Evolutionary conservation across 2,797 vertebrate genomes (phyloP).

Genomic region (Rhinophrynus dorsalis): DNA sequence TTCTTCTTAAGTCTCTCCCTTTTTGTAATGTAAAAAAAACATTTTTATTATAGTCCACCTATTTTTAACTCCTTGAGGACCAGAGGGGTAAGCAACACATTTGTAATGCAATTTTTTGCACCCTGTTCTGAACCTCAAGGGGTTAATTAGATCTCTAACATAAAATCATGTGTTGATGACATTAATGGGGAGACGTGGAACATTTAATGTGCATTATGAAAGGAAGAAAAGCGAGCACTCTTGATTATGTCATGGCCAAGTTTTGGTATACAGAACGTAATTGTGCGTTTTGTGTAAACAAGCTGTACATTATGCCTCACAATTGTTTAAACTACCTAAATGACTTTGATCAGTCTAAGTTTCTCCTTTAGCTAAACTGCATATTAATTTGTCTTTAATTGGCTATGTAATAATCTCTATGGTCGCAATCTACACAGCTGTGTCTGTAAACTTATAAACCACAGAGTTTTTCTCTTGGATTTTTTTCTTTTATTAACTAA

Average conservation of each 20-base stretch:
- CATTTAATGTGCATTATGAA: background rate
- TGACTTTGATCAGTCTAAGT: slow-evolving; percentile 28
- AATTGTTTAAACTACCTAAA: slow-evolving; percentile 24
- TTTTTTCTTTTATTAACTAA: slow-evolving; percentile 9
- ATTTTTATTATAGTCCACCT: no score
- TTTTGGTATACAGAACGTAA: slow-evolving; percentile 39
- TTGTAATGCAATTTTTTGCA: no score
- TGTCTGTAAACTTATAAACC: slow-evolving; percentile 28
- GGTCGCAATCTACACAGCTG: slow-evolving; percentile 24
- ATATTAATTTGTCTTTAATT: slow-evolving; percentile 38
- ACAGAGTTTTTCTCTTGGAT: slow-evolving; percentile 26
- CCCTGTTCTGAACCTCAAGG: no score
- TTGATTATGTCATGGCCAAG: slow-evolving; percentile 15
- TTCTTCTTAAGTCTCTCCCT: no score
- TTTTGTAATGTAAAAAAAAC: no score
- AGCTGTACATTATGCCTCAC: slow-evolving; percentile 25
- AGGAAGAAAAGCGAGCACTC: background rate
- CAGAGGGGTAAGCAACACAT: no score
- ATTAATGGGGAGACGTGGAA: background rate
- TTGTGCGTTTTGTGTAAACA: slow-evolving; percentile 31
- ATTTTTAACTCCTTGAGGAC: no score
- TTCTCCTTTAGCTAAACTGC: slow-evolving; percentile 20
- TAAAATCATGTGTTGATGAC: slow-evolving; percentile 5
- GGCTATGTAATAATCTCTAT: slow-evolving; percentile 34
- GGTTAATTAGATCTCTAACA: no score